Evolutionary conservation across 1,140 invertebrate genomes (phyloP).

Genomic region (Eriocheir sinensis): DNA sequence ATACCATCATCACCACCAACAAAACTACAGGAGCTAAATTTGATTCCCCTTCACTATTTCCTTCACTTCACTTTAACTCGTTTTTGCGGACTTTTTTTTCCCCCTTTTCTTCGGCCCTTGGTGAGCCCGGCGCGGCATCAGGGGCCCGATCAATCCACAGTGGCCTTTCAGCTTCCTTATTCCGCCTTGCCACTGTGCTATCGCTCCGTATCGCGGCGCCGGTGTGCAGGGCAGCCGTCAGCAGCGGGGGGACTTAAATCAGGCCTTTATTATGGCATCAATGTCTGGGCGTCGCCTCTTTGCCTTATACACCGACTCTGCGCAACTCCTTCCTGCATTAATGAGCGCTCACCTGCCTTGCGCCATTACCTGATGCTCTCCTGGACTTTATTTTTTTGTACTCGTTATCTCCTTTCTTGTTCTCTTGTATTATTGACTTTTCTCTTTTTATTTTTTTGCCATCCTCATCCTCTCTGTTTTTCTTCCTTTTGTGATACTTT

Average conservation of each 20-base stretch:
- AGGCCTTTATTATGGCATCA: neutral
- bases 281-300: neutral
- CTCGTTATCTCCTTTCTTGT: neutral
- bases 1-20: neutral
- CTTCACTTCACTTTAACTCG: too few species aligned
- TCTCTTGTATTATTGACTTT: too few species aligned
- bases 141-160: neutral
- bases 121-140: neutral
- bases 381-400: neutral
- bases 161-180: constrained; percentile 14
- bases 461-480: neutral
- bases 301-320: neutral
- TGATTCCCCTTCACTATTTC: too few species aligned
- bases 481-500: neutral
- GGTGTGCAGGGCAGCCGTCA: neutral
- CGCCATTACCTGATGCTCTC: neutral
- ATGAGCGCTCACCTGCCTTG: neutral
- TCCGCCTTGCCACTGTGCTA: neutral
- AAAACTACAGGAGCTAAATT: too few species aligned
- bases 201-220: neutral
- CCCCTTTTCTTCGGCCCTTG: too few species aligned
- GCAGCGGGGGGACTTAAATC: neutral
- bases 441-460: neutral
- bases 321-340: neutral
- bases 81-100: too few species aligned